Evolutionary conservation across 2,888 invertebrate genomes (phyloP).

Genomic region (Agonopterix heracliana): DNA sequence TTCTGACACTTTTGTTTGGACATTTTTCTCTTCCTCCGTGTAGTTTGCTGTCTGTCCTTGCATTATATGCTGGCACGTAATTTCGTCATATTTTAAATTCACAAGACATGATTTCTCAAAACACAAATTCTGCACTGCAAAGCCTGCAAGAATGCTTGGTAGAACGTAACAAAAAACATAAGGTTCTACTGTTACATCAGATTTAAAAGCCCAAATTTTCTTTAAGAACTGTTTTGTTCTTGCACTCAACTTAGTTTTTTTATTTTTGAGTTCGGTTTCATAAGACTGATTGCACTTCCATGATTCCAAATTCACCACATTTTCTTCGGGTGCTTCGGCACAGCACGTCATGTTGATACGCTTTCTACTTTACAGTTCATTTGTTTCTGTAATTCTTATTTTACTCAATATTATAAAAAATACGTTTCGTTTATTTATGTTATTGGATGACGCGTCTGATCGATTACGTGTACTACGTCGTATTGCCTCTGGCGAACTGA

Average conservation of each 20-base stretch:
- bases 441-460: no score
- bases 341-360: conserved; percentile 65
- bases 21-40: conserved; percentile 58
- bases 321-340: conserved; percentile 68
- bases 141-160: conserved; percentile 80
- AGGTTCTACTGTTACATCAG: conserved; percentile 80
- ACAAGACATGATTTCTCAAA: conserved; percentile 77
- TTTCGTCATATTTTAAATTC: conserved; percentile 69
- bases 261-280: conserved; percentile 41
- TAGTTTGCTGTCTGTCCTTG: conserved; percentile 56
- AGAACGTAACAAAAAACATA: conserved; percentile 80
- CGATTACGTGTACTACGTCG: no score
- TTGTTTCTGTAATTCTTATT: conserved; percentile 29
- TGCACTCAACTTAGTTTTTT: conserved; percentile 49
- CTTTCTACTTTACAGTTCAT: conserved; percentile 48
- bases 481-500: no score
- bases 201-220: conserved; percentile 55
- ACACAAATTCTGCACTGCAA: conserved; percentile 74
- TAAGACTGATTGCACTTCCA: conserved; percentile 55
- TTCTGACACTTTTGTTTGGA: conserved; percentile 70
- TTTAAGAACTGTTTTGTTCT: conserved; percentile 57
- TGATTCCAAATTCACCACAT: conserved; percentile 53
- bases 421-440: no score
- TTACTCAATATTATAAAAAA: no score
- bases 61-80: conserved; percentile 72